A percentile compares a stretch with the other conserved stretches of the same genome.
Conservation (phyloP, 2,888 invertebrate genomes). For the Brachynemurus nebulosus region DNA sequence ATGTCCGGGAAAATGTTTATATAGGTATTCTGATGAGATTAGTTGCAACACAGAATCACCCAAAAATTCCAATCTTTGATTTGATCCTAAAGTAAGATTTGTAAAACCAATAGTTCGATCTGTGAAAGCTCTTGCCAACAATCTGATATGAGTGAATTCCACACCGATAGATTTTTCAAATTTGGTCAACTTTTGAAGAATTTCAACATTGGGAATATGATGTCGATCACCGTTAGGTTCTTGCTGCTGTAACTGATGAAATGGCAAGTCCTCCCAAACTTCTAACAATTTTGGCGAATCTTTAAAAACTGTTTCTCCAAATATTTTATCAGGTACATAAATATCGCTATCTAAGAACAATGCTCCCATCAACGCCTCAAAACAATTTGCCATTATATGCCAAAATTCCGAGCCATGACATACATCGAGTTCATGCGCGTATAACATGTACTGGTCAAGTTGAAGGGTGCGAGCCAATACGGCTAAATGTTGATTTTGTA, state of each 20-base stretch:
- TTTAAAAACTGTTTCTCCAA: conserved; percentile 65
- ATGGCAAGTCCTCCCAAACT: conserved; percentile 77
- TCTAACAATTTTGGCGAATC: conserved; percentile 49
- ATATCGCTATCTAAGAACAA: conserved; percentile 88
- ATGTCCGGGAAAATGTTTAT: conserved; percentile 94
- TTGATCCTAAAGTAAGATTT: conserved; percentile 90
- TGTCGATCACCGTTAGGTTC: conserved; percentile 90
- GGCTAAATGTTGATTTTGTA: conserved; percentile 96
- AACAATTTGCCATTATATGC: conserved; percentile 99
- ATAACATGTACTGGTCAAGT: conserved; percentile 89
- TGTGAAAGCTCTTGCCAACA: conserved; percentile 91
- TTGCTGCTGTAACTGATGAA: conserved; percentile 88
- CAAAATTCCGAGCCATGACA: conserved; percentile 91
- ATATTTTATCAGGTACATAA: conserved; percentile 71
- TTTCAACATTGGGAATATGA: conserved; percentile 77
- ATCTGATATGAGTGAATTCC: conserved; percentile 80
- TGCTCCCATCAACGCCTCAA: conserved; percentile 97
- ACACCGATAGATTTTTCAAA: conserved; percentile 83
- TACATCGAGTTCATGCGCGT: conserved; percentile 95
- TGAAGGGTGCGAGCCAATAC: conserved; percentile 76
- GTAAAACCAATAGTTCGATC: conserved; percentile 94
- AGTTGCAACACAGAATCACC: conserved; percentile 97
- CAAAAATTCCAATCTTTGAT: conserved; percentile 92
- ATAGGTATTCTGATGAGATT: conserved; percentile 93
- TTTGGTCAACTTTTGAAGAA: conserved; percentile 69